Evolutionary conservation across 2,888 invertebrate genomes (phyloP).

Genomic region (Drosophila kanekoi): DNA sequence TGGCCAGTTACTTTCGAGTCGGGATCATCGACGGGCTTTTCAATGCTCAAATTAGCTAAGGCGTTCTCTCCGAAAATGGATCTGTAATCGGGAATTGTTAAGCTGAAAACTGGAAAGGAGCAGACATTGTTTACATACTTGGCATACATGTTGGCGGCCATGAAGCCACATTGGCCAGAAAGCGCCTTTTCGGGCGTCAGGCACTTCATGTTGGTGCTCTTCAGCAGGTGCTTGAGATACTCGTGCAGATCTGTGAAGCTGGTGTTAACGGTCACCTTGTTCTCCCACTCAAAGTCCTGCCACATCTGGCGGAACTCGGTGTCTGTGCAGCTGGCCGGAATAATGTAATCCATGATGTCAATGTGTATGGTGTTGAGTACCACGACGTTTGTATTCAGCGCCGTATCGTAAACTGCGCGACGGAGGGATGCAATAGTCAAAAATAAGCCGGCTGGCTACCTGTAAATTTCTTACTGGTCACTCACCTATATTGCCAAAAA

Average conservation of each 20-base stretch:
- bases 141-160: constrained; percentile 99
- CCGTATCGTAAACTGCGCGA: constrained; percentile 95
- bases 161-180: constrained; percentile 99
- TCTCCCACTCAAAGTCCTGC: constrained; percentile 99
- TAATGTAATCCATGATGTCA: constrained; percentile 99
- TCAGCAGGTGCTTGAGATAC: constrained; percentile 95
- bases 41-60: constrained; percentile 98
- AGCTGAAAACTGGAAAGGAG: too few species aligned
- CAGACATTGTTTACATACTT: constrained; percentile 82
- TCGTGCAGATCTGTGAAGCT: constrained; percentile 95
- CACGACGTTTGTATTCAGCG: constrained; percentile 92
- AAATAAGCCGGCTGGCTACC: background rate
- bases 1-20: constrained; percentile 97
- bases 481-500: constrained; percentile 98
- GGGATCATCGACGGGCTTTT: constrained; percentile 95
- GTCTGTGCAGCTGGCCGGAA: constrained; percentile 97
- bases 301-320: constrained; percentile 99
- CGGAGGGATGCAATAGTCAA: background rate
- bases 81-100: constrained; percentile 81
- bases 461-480: background rate
- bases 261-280: constrained; percentile 98
- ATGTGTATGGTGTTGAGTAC: constrained; percentile 99
- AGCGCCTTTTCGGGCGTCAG: constrained; percentile 98
- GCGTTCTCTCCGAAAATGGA: constrained; percentile 99
- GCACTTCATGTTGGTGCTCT: constrained; percentile 99